Conservation (phyloP, 2,797 vertebrate species). For the Gymnocypris eckloni region DNA sequence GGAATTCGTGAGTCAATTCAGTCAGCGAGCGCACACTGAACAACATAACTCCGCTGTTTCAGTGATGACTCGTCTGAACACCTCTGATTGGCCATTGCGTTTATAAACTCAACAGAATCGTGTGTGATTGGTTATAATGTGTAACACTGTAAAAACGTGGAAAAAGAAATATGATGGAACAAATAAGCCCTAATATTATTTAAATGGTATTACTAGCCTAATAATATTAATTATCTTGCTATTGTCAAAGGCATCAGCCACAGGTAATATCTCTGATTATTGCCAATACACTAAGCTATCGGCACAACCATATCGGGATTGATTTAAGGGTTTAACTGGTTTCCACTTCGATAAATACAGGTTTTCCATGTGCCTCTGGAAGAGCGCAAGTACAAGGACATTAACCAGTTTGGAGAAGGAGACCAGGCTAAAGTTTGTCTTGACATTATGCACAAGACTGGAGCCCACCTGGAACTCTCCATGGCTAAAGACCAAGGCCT, state of each 20-base stretch:
- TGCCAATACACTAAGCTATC: neutral
- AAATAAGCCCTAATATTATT: neutral
- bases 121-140: neutral
- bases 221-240: neutral
- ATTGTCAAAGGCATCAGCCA: neutral
- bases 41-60: neutral
- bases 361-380: conserved; percentile 99
- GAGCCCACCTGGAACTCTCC: conserved; percentile 97
- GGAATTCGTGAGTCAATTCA: neutral
- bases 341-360: conserved; percentile 69
- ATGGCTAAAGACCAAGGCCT: conserved; percentile 99
- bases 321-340: neutral
- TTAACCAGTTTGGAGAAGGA: conserved; percentile 99
- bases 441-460: conserved; percentile 99
- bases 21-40: neutral
- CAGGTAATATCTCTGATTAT: neutral
- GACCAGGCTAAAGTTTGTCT: conserved; percentile 99
- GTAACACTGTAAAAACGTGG: neutral
- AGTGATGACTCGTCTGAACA: neutral
- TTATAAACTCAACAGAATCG: neutral
- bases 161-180: too few species aligned
- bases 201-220: neutral
- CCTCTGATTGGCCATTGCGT: neutral
- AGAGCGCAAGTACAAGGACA: conserved; percentile 99
- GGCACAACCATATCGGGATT: neutral